Percentiles rank a stretch among this genome's conserved stretches.
These are phyloP conservation scores for Penaeus indicus DNA, from an alignment of 1,140 invertebrate genomes.

Conservation along the genomic window DNA sequence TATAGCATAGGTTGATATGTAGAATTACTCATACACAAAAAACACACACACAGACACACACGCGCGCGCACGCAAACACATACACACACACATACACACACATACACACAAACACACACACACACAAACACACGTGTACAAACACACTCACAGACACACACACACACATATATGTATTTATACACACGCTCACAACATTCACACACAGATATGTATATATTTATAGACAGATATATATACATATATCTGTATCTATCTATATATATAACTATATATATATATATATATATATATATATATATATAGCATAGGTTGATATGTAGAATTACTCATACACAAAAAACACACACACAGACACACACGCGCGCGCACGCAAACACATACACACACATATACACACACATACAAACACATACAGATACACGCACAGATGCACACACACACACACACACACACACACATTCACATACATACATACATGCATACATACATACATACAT, in stretches of 20 bases:
- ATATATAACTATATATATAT: not conserved
- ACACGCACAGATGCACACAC: slow-evolving; percentile 18
- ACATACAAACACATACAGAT: slow-evolving; percentile 6
- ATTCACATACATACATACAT: slow-evolving; percentile 4
- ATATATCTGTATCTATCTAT: not conserved
- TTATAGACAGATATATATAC: too few species aligned
- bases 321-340: not conserved
- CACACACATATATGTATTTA: not conserved
- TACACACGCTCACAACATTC: too few species aligned
- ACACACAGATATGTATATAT: not conserved
- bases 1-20: too few species aligned
- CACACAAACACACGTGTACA: too few species aligned
- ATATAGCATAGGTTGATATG: too few species aligned
- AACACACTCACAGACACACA: not conserved
- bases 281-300: too few species aligned
- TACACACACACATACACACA: too few species aligned
- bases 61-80: too few species aligned
- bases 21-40: too few species aligned
- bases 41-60: too few species aligned
- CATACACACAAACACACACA: too few species aligned
- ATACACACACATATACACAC: slow-evolving; percentile 10
- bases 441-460: slow-evolving; percentile 13
- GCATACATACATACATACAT: not conserved
- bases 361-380: not conserved
- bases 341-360: not conserved